Conservation (phyloP, 2,797 vertebrate species). For the Gymnothorax reevesii region DNA sequence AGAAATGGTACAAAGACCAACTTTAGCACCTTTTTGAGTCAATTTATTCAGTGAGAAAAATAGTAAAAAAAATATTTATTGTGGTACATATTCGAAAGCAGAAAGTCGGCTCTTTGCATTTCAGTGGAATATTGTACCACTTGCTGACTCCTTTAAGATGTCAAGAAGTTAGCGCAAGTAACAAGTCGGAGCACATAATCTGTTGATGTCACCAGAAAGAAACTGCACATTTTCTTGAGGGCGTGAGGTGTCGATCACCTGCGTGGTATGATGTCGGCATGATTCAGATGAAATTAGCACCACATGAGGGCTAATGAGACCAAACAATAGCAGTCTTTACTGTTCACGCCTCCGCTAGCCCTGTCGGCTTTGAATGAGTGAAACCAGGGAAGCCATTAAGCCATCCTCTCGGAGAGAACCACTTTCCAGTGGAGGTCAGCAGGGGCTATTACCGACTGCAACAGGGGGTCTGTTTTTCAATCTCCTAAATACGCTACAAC, state of each 20-base stretch:
- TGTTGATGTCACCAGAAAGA: background rate
- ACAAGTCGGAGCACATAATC: background rate
- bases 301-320: background rate
- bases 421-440: background rate
- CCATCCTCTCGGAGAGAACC: background rate
- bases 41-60: no score
- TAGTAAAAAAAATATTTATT: no score
- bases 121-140: no score
- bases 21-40: no score
- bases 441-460: background rate
- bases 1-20: no score
- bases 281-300: background rate
- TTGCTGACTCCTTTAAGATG: no score
- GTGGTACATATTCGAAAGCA: no score
- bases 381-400: background rate
- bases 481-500: background rate
- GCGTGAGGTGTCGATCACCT: background rate
- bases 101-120: no score
- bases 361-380: slow-evolving; percentile 26
- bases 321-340: slow-evolving; percentile 31
- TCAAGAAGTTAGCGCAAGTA: background rate
- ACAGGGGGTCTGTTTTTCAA: background rate
- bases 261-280: background rate
- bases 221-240: background rate
- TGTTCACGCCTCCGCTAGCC: slow-evolving; percentile 30